Conservation (phyloP, 2,888 invertebrate species). For the Drosophila borealis region DNA sequence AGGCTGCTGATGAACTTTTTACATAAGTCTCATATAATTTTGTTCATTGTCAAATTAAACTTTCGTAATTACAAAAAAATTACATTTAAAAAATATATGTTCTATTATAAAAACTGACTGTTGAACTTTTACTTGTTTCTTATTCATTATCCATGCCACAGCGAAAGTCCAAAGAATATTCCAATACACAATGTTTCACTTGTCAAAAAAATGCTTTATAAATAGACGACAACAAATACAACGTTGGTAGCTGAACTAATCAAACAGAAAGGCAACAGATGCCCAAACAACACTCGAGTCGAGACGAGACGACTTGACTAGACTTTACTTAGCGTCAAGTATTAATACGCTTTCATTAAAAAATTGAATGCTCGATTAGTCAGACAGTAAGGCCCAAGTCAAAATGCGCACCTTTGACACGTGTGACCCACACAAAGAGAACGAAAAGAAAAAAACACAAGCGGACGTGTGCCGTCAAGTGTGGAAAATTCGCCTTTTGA, state of each 20-base stretch:
- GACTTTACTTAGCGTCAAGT: constrained; percentile 66
- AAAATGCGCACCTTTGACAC: constrained; percentile 73
- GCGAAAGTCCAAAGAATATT: constrained; percentile 34
- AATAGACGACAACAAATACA: constrained; percentile 50
- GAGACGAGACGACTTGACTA: constrained; percentile 10
- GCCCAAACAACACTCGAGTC: constrained; percentile 42
- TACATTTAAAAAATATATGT: no score
- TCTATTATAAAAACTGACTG: no score
- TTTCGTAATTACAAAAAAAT: no score
- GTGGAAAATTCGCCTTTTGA: constrained; percentile 79
- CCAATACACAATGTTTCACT: constrained; percentile 47
- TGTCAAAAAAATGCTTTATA: constrained; percentile 56
- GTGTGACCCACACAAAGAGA: constrained; percentile 68
- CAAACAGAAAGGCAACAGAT: constrained; percentile 58
- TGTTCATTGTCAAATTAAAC: no score
- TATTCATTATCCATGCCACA: constrained; percentile 6
- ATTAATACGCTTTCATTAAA: constrained; percentile 78
- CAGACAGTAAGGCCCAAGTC: constrained; percentile 48
- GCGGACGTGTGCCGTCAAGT: constrained; percentile 75
- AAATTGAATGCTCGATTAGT: constrained; percentile 80
- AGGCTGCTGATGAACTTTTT: no score
- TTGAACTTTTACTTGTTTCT: constrained; percentile 34
- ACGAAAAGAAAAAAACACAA: constrained; percentile 16
- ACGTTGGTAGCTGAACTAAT: constrained; percentile 37
- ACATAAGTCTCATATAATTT: no score